Evolutionary conservation across 2,113 vertebrate genomes (phyloP).

Genomic region (Hippoglossus stenolepis): DNA sequence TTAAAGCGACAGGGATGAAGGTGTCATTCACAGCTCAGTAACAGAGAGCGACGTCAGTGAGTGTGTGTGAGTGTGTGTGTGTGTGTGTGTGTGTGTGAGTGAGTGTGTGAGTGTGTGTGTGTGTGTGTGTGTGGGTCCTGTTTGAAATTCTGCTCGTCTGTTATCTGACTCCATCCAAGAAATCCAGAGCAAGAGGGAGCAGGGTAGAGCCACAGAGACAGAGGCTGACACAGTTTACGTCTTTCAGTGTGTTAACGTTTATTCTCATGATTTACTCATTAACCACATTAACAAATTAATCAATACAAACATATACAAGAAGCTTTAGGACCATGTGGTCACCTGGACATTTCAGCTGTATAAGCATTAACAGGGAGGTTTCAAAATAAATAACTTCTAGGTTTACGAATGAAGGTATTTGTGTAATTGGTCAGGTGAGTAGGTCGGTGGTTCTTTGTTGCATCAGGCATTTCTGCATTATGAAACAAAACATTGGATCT

Average conservation of each 20-base stretch:
- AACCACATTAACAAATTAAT: no score
- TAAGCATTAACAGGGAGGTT: no score
- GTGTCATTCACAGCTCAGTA: conserved; percentile 78
- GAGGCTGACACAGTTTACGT: neutral
- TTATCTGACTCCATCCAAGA: conserved; percentile 71
- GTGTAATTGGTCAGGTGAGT: no score
- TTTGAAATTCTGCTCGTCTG: conserved; percentile 75
- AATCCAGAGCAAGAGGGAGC: conserved; percentile 48
- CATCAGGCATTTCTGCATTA: no score
- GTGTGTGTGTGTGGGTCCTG: conserved; percentile 50
- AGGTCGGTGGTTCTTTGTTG: no score
- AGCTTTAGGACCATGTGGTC: neutral
- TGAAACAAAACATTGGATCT: no score
- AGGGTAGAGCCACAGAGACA: neutral
- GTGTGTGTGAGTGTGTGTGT: conserved; percentile 42
- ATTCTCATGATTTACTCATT: neutral
- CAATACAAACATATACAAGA: no score
- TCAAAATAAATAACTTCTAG: no score
- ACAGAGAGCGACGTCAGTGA: conserved; percentile 28
- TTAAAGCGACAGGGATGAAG: conserved; percentile 69
- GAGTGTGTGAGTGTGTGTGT: conserved; percentile 43
- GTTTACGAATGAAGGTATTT: no score
- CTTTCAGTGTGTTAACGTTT: neutral
- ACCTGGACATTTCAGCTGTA: neutral
- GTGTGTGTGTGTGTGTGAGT: conserved; percentile 49